Evolutionary conservation across 2,113 vertebrate species (phyloP).

Genomic region (Poicephalus gulielmi): DNA sequence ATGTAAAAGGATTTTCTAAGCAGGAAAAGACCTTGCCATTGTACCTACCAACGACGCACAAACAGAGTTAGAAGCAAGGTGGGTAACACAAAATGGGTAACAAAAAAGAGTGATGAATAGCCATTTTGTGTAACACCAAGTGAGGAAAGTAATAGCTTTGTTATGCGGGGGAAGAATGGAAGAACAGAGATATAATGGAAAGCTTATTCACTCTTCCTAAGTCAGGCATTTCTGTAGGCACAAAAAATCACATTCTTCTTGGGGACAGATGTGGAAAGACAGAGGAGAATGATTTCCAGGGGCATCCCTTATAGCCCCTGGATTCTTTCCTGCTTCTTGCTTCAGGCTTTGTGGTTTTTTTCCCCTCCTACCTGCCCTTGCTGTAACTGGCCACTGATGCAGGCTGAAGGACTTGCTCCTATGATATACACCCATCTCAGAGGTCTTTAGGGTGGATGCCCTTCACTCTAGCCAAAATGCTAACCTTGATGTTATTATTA

Average conservation of each 20-base stretch:
- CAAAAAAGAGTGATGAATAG: background rate
- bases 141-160: background rate
- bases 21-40: background rate
- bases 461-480: background rate
- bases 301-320: background rate
- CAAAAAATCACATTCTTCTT: background rate
- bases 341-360: background rate
- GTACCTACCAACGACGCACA: background rate
- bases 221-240: background rate
- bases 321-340: background rate
- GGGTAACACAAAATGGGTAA: rapidly evolving
- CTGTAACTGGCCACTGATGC: background rate
- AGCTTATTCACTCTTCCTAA: background rate
- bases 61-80: background rate
- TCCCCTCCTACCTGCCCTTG: background rate
- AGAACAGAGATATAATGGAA: background rate
- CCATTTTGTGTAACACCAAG: background rate
- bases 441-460: background rate
- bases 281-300: background rate
- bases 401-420: background rate
- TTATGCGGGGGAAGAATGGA: background rate
- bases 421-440: background rate
- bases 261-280: background rate
- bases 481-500: background rate
- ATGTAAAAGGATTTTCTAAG: background rate